phyloP scores from a whole-genome alignment of 2,888 invertebrate species.

The Campaea margaritaria region DNA sequence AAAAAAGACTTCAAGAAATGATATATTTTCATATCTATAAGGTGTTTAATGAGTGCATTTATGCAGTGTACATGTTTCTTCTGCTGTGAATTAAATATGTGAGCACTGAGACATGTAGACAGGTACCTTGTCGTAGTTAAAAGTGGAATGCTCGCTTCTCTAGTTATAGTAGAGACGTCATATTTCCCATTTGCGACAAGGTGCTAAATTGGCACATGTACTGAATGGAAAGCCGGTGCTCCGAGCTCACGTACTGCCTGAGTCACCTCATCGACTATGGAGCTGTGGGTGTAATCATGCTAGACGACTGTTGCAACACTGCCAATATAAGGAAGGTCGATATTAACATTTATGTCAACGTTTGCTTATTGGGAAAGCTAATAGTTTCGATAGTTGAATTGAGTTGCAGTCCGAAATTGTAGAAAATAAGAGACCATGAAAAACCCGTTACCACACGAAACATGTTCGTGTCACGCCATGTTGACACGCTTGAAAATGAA shows the following conservation, averaged over 20 bases:
- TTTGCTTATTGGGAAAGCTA: slow-evolving; percentile 26
- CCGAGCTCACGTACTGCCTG: slow-evolving; percentile 28
- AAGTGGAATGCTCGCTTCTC: neutral
- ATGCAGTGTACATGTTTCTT: too few relatives aligned
- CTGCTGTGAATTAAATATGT: neutral
- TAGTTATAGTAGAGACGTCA: neutral
- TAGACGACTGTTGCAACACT: slow-evolving; percentile 36
- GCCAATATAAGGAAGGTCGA: slow-evolving; percentile 35
- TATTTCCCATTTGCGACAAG: slow-evolving; percentile 5
- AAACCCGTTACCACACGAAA: too few relatives aligned
- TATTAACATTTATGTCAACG: slow-evolving; percentile 37
- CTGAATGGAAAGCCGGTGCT: slow-evolving; percentile 18
- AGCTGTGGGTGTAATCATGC: slow-evolving; percentile 35
- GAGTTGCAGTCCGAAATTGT: slow-evolving; percentile 1
- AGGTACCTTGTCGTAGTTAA: neutral
- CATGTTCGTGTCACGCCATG: too few relatives aligned
- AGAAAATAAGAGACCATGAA: too few relatives aligned
- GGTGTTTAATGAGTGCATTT: too few relatives aligned
- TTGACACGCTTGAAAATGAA: too few relatives aligned
- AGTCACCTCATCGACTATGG: slow-evolving; percentile 34
- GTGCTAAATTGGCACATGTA: neutral
- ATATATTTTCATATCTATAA: too few relatives aligned
- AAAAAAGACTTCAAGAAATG: too few relatives aligned
- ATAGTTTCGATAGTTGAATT: slow-evolving; percentile 5
- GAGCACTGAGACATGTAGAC: too few relatives aligned